Evolutionary conservation across 2,888 invertebrate genomes (phyloP), one percentile per base, ranked within the genome.

Genomic region (Rhagonycha fulva): DNA sequence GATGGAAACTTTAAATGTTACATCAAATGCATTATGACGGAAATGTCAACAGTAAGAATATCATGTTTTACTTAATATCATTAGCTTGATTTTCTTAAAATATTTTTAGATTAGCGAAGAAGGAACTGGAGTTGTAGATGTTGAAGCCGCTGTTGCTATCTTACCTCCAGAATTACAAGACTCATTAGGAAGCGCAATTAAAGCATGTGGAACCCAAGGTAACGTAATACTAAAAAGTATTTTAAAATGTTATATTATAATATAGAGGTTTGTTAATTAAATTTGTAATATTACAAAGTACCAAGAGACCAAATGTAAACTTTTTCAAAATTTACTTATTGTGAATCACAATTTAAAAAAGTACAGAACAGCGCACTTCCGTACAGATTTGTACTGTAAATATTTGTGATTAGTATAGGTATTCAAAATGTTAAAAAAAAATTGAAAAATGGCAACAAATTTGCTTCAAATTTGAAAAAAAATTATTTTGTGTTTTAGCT

Each of bases 1-100:
- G 87, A 88, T 76, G 80, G 80, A 19, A 84, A 83, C 11, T 78
- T 87, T 9, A 87, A 86, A 82, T 87, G 87, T 76, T 87, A 87
- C 78, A 83, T 87, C 72, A 86, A 84, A 76, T 87, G 87, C 71
- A 67, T 86, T 5, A 81, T 87, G 82, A 78, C 80, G 1, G 82
- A 85, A 77, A 82, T 85, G 81, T 84, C 84, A 63, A 82, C 83
- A 62, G 86, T 87, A 81, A 84, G 84, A 84, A 77, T n/a, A n/a
- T 67, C 32, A 30, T 71, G 14, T 68, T 32, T 66, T 24, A 19
- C 14, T n/a, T 60, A 19, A 26, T 62, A 30, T 10, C 19, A 24
- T 7, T 71, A 23, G 62, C 1, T 12, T 14, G 28, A 63, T 4
- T 24, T 14, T 24, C n/a, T 5, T 4, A 66, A 68, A 23, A 19